phyloP scores from a whole-genome alignment of 2,113 vertebrate species.

The Ammodytes marinus region DNA sequence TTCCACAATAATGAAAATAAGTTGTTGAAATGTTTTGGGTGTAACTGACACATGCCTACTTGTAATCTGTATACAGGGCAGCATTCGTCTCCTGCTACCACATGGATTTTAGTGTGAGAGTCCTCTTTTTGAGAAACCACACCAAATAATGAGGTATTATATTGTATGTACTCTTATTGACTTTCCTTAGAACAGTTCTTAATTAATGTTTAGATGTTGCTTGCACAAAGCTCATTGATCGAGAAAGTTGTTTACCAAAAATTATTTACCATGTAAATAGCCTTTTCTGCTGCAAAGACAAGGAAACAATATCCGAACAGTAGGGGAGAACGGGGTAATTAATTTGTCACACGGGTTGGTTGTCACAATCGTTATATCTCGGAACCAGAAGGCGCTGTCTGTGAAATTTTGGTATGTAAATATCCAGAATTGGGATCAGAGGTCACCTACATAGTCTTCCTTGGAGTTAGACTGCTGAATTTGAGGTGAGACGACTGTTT shows the following conservation, averaged over 20 bases:
- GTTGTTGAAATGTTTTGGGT: background rate
- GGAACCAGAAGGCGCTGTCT: too few relatives aligned
- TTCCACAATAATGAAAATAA: background rate
- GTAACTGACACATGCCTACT: background rate
- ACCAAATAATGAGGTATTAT: background rate
- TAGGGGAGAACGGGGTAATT: too few relatives aligned
- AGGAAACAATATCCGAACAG: conserved; percentile 1
- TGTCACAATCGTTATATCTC: too few relatives aligned
- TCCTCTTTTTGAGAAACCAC: background rate
- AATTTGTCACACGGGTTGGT: too few relatives aligned
- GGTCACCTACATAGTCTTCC: too few relatives aligned
- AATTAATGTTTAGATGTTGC: conserved; percentile 28
- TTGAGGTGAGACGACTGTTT: too few relatives aligned
- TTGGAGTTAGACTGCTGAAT: too few relatives aligned
- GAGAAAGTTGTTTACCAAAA: conserved; percentile 28
- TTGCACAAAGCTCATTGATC: conserved; percentile 29
- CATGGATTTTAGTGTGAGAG: background rate
- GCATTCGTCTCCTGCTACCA: background rate
- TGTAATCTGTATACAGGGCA: background rate
- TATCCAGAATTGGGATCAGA: too few relatives aligned
- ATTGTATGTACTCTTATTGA: conserved; percentile 8
- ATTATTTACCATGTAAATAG: conserved; percentile 72
- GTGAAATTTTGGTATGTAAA: too few relatives aligned
- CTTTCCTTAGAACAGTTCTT: conserved; percentile 23
- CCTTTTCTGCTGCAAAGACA: conserved; percentile 54